These are phyloP conservation scores for Prionailurus viverrinus DNA, from an alignment of 2,113 vertebrate species.

Conservation along the genomic window DNA sequence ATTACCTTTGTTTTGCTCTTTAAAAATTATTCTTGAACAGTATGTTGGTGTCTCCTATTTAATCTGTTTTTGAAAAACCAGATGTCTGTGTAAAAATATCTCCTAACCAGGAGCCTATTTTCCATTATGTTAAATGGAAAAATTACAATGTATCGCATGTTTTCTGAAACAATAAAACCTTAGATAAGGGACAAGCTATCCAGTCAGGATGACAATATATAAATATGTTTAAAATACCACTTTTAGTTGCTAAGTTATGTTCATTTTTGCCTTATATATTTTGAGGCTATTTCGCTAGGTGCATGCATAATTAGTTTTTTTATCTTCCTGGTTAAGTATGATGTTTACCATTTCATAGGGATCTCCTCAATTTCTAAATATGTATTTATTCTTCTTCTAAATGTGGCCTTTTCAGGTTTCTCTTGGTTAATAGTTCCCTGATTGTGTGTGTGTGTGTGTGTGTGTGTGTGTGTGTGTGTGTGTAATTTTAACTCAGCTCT, in stretches of 20 bases:
- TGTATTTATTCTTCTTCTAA: not conserved
- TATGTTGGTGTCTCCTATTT: not conserved
- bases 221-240: not conserved
- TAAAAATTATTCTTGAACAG: not conserved
- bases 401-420: not conserved
- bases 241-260: slow-evolving; percentile 5
- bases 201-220: not conserved
- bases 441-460: not conserved
- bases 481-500: not conserved
- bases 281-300: not conserved
- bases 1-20: not conserved
- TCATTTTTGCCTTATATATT: not conserved
- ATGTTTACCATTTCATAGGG: not conserved
- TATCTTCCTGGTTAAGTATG: not conserved
- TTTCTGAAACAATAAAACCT: not conserved
- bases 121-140: not conserved
- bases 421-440: not conserved
- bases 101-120: not conserved
- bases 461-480: not conserved
- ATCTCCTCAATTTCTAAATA: not conserved
- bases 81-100: not conserved
- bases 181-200: not conserved
- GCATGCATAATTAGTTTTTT: not conserved
- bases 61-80: not conserved
- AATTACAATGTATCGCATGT: not conserved